Evolutionary conservation across 2,113 vertebrate species (phyloP), one percentile per base, ranked within the genome.

Genomic region (Ovis canadensis): DNA sequence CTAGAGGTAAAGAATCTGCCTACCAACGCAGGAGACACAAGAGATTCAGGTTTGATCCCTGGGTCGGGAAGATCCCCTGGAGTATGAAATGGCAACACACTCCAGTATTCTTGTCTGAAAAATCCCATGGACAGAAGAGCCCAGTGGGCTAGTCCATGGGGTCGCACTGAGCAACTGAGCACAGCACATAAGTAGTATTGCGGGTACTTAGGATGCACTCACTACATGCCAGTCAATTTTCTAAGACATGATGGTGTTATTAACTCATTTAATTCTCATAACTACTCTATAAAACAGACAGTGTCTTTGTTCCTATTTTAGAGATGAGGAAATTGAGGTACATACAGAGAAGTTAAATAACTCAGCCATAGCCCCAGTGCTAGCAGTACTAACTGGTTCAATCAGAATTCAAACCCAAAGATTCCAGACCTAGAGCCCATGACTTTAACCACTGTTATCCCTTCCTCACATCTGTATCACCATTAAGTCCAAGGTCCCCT

Each of bases 201-300:
- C 7, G 57, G 60, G 10, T 80, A 84, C 11, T 57, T 62, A 92
- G 33, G 43, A 96, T 10, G 67, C n/a, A 40, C n/a, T 55, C 67
- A 89, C 17, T 84, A 74, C 11, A 57, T 50, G 48, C 16, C 31
- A 94, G 33, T 90, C 31, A 86, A 78, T 87, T 93, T 96, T 91
- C 54, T 92, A 92, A 97, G 81, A 80, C 19, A 29, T 94, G 77
- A 7, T 86, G 33, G n/a, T 81, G 85, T 94, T 92, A 92, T 93
- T 87, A 87, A 88, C 33, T 71, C 36, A 92, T 59, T 95, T 54
- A 95, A 93, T 87, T 85, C 74, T 77, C 15, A 7, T 87, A 83
- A 85, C 40, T 85, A 67, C 67, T 96, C 12, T 64, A 6, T 52
- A 96, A 67, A 52, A 88, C 8, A 81, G 52, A 31, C 25, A 91